Conservation (phyloP, 2,797 vertebrate species). For the Myotis planiceps region DNA sequence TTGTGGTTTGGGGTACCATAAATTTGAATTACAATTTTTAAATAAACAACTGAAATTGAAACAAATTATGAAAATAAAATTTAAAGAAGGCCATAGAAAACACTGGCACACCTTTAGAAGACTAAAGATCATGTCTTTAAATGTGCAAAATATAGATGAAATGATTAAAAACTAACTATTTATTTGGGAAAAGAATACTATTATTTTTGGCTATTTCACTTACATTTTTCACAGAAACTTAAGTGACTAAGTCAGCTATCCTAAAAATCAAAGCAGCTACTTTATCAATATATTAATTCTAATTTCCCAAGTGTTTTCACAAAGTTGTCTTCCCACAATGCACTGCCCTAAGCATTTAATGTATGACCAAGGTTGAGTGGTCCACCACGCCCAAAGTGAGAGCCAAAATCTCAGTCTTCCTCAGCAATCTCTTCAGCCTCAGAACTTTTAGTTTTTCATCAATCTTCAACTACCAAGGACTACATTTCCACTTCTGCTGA, state of each 20-base stretch:
- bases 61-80: neutral
- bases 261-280: neutral
- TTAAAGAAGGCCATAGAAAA: constrained; percentile 5
- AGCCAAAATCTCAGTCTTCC: neutral
- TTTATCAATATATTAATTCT: neutral
- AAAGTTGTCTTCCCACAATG: neutral
- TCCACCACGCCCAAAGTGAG: neutral
- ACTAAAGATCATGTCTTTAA: constrained; percentile 50
- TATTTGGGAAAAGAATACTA: neutral
- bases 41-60: constrained; percentile 20
- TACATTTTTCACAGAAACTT: neutral
- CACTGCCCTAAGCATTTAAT: neutral
- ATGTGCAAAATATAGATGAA: constrained; percentile 12
- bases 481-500: neutral
- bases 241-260: neutral
- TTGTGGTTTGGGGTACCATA: neutral
- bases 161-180: neutral
- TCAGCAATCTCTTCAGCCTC: neutral
- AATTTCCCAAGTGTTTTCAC: neutral
- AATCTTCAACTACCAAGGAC: neutral
- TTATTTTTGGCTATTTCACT: neutral
- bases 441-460: neutral
- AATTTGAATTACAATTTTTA: constrained; percentile 9
- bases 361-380: neutral
- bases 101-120: neutral